Evolutionary conservation across 2,888 invertebrate genomes (phyloP).

Genomic region (Scaeva pyrastri): DNA sequence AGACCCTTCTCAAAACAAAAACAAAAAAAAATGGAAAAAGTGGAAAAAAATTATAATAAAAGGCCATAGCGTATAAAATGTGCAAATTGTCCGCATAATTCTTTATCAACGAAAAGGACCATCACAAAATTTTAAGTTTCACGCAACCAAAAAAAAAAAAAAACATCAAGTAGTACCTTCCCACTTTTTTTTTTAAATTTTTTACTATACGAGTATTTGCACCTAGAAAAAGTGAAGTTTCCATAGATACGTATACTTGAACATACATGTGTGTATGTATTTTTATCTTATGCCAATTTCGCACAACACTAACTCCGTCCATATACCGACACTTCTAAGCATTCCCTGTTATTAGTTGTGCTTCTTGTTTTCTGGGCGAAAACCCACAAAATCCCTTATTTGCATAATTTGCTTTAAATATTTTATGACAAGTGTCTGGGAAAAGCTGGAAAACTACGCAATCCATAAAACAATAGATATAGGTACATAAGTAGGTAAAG

Average conservation of each 20-base stretch:
- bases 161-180: conserved; percentile 4
- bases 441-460: conserved; percentile 13
- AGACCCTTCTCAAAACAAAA: conserved; percentile 45
- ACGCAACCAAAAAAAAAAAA: conserved; percentile 11
- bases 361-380: conserved; percentile 39
- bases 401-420: conserved; percentile 74
- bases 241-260: neutral
- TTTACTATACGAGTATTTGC: too few relatives aligned
- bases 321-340: neutral
- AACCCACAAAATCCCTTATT: conserved; percentile 63
- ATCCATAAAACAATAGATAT: conserved; percentile 9
- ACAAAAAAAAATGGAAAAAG: neutral
- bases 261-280: neutral
- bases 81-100: conserved; percentile 68
- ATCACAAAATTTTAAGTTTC: conserved; percentile 48
- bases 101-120: conserved; percentile 42
- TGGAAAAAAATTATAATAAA: neutral
- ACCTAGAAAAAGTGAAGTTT: neutral
- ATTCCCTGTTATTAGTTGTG: neutral
- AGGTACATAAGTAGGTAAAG: too few relatives aligned
- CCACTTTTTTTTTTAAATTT: neutral
- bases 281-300: neutral
- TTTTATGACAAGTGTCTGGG: conserved; percentile 68
- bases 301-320: conserved; percentile 22
- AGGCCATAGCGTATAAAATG: conserved; percentile 52